A percentile compares a stretch with the other conserved stretches of the same genome.
phyloP scores from a whole-genome alignment of 2,797 vertebrate species.

The Streptopelia turtur region DNA sequence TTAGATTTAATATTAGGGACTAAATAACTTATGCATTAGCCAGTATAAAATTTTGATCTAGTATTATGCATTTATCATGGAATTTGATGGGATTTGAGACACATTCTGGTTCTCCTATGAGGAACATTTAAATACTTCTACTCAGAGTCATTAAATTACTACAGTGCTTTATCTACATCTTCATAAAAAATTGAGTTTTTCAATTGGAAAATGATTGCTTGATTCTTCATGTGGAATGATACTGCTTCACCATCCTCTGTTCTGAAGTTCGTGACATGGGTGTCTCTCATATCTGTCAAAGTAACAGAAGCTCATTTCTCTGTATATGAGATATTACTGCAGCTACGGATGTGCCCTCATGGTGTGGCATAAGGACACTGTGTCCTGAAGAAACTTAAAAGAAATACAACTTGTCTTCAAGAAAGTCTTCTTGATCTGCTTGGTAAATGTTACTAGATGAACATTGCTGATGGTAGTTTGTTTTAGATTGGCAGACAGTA shows the following conservation, averaged over 20 bases:
- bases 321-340: neutral
- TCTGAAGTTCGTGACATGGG: neutral
- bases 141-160: neutral
- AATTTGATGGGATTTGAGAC: neutral
- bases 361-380: neutral
- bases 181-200: neutral
- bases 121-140: neutral
- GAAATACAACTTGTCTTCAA: neutral
- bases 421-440: neutral
- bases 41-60: neutral
- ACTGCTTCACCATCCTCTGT: neutral
- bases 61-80: neutral
- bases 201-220: neutral
- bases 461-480: neutral
- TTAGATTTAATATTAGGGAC: neutral
- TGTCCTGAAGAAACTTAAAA: neutral
- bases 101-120: neutral
- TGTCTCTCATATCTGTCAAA: neutral
- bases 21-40: neutral
- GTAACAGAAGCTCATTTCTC: neutral
- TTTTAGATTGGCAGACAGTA: neutral
- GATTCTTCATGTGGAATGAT: neutral
- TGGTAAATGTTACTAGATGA: neutral
- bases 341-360: rapidly evolving
- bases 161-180: neutral